phyloP scores from a whole-genome alignment of 2,888 invertebrate genomes.

The Drosophila gaucha region DNA sequence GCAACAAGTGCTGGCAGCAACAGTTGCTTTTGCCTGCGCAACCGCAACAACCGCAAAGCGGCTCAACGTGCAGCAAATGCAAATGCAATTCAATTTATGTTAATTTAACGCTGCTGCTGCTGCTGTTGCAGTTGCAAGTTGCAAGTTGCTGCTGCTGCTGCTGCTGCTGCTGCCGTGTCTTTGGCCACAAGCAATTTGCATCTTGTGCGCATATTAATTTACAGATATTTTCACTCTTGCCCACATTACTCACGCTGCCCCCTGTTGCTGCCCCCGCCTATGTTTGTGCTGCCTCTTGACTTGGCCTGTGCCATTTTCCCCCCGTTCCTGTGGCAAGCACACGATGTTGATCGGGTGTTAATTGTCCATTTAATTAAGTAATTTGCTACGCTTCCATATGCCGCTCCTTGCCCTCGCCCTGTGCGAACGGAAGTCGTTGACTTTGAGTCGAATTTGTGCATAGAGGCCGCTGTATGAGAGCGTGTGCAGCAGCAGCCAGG shows the following conservation, averaged over 20 bases:
- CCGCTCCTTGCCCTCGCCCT: conserved; percentile 11
- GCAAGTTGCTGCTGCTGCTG: conserved; percentile 33
- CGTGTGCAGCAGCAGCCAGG: conserved; percentile 1
- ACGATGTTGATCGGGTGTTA: conserved; percentile 74
- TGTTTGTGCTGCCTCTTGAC: conserved; percentile 31
- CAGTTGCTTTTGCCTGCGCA: conserved; percentile 43
- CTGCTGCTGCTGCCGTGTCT: conserved; percentile 58
- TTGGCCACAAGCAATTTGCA: conserved; percentile 79
- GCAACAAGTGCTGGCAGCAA: conserved; percentile 52
- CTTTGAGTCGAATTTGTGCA: conserved; percentile 69
- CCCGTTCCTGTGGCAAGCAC: conserved; percentile 27
- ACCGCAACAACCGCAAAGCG: conserved; percentile 69
- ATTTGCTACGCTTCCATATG: conserved; percentile 71
- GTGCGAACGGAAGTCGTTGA: conserved; percentile 81
- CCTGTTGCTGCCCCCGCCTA: conserved; percentile 1
- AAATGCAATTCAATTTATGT: conserved; percentile 84
- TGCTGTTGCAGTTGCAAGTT: conserved; percentile 43
- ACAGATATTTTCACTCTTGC: conserved; percentile 77
- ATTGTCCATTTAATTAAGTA: conserved; percentile 83
- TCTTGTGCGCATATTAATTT: conserved; percentile 81
- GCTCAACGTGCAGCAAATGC: conserved; percentile 79
- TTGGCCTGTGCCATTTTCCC: conserved; percentile 43
- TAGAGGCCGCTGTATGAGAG: conserved; percentile 30
- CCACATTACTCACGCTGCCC: conserved; percentile 68
- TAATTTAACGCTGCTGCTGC: conserved; percentile 78